Conservation (phyloP, 2,113 vertebrate species). For the Phrynosoma blainvillii region DNA sequence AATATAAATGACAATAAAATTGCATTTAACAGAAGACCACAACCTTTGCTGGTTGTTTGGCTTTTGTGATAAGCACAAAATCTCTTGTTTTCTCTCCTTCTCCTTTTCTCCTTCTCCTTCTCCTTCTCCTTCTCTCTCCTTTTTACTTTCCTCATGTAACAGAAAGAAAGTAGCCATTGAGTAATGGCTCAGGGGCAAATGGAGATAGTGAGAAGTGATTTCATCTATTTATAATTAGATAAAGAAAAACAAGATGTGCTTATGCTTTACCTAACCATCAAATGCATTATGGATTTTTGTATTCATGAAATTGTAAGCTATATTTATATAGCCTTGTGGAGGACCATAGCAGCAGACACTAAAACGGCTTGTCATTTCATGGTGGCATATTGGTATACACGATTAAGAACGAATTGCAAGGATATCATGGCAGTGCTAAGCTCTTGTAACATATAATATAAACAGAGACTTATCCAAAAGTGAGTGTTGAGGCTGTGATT, state of each 20-base stretch:
- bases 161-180: slow-evolving; percentile 12
- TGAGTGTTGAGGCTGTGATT: not conserved
- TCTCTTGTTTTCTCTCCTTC: not conserved
- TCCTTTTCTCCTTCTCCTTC: not conserved
- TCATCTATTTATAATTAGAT: slow-evolving; percentile 2
- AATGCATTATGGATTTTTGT: slow-evolving; percentile 21
- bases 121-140: not conserved
- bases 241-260: not conserved
- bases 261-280: slow-evolving; percentile 5
- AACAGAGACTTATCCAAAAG: not conserved
- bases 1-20: slow-evolving; percentile 17
- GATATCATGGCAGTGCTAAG: not conserved
- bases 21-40: slow-evolving; percentile 2
- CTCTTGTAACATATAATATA: not conserved
- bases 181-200: not conserved
- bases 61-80: not conserved
- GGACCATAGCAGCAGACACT: not conserved
- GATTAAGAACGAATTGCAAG: not conserved
- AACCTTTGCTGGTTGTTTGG: slow-evolving; percentile 8
- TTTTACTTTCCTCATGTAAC: not conserved
- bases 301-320: not conserved
- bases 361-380: not conserved
- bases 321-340: not conserved
- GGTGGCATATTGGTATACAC: not conserved
- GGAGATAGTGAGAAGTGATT: slow-evolving; percentile 5